Conservation (phyloP, 2,888 invertebrate genomes). For the Conomelus anceps region DNA sequence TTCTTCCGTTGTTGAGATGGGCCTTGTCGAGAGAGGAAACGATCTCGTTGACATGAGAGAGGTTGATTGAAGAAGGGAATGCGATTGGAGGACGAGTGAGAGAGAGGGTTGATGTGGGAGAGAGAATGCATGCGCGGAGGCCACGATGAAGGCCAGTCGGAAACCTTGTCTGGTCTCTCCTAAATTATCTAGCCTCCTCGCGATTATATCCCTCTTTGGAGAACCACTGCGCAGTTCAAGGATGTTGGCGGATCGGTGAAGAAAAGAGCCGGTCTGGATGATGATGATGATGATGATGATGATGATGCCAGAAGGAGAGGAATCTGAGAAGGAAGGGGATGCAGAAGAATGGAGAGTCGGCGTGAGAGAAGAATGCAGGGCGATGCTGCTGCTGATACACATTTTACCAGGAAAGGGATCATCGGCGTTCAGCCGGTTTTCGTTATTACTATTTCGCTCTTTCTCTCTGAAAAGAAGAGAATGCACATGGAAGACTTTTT, state of each 20-base stretch:
- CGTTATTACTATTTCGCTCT: not conserved
- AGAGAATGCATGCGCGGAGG: not conserved
- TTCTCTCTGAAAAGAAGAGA: not conserved
- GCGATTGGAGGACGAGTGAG: not conserved
- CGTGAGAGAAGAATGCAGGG: constrained; percentile 16
- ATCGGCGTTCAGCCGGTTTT: not conserved
- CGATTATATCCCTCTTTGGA: not conserved
- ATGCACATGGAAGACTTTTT: not conserved
- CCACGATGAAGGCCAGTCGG: not conserved
- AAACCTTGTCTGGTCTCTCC: not conserved
- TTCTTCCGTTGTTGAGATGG: not conserved
- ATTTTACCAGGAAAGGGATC: constrained; percentile 7
- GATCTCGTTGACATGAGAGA: not conserved
- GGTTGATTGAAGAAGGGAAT: not conserved
- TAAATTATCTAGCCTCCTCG: not conserved
- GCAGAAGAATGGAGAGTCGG: no score
- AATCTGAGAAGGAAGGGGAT: no score
- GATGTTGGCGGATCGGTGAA: not conserved
- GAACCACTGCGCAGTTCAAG: not conserved
- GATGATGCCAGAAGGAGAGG: no score
- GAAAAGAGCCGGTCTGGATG: not conserved
- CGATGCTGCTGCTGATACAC: constrained; percentile 11
- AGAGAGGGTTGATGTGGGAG: not conserved
- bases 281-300: no score
- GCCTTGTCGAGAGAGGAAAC: not conserved